These are phyloP conservation scores for Sanderia malayensis DNA, from an alignment of 30 jellyfish, hydroid and myxozoan species.

Conservation along the genomic window DNA sequence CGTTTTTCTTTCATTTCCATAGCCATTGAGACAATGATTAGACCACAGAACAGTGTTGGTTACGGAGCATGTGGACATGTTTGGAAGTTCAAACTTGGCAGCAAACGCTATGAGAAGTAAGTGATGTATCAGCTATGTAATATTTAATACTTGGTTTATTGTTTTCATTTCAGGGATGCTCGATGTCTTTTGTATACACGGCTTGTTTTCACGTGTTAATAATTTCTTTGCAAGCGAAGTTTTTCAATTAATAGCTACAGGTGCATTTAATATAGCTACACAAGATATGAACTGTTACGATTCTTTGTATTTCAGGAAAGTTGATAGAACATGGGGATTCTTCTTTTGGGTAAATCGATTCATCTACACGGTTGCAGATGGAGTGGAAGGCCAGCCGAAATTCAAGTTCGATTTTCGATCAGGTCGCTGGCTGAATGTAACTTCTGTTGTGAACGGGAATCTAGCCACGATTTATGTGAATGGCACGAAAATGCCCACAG, in stretches of 20 bases:
- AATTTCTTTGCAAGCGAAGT: no score
- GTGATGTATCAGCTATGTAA: no score
- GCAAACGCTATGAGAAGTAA: constrained; percentile 59
- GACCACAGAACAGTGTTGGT: constrained; percentile 75
- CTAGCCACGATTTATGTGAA: constrained; percentile 64
- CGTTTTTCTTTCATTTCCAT: constrained; percentile 3
- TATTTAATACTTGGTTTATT: no score
- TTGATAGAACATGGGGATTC: constrained; percentile 87
- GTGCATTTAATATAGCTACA: no score
- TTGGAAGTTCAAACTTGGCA: constrained; percentile 75
- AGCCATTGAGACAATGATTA: constrained; percentile 76
- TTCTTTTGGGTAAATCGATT: constrained; percentile 84
- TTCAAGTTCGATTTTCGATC: constrained; percentile 47
- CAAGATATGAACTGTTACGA: no score
- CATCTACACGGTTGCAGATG: constrained; percentile 67
- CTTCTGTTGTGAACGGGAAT: constrained; percentile 72
- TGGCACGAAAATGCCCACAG: constrained; percentile 62
- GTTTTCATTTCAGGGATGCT: no score
- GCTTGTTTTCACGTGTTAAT: no score
- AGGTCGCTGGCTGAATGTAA: constrained; percentile 69
- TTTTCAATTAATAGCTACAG: no score
- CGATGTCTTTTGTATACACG: no score
- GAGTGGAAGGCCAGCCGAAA: constrained; percentile 63
- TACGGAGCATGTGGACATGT: constrained; percentile 95
- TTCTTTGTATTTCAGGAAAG: constrained; percentile 61